Base-by-base conservation (phyloP, 37 sponge, comb jelly and placozoan genomes). In the Aplysina aerophoba region DNA sequence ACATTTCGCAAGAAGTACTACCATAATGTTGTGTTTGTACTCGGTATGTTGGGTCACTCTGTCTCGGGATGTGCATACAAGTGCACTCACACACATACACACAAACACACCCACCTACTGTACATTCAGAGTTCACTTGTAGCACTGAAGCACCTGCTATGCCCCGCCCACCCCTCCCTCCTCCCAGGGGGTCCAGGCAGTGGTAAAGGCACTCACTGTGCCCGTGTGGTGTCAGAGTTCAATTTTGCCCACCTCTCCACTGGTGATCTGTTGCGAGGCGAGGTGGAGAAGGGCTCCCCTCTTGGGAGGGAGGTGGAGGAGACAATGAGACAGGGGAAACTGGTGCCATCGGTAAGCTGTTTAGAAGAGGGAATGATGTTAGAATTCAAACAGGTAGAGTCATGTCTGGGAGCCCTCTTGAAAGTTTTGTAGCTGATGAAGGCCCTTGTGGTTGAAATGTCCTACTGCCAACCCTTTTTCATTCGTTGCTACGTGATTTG, bases 121-220 rank as follows among this genome's bases (percentile, higher is more conserved):
- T n/a, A n/a, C n/a, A n/a, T n/a, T n/a, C n/a, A n/a, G n/a, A n/a
- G n/a, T n/a, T n/a, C 50, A 44, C 50, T 11, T 8, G 50, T 11
- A 44, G 3, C 8, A 8, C 50, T 44, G 50, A 44, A 44, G 50
- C 8, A 11, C 50, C 50, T 8, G 6, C 50, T 44, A 11, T 8
- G 6, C 50, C 50, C 8, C 50, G 6, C 50, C 50, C 50, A 3
- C 50, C 50, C 50, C 50, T 8, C 50, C 50, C 50, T 8, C 50
- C 50, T 8, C 50, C 50, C 66, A 92, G 95, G 95, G 66, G 96
- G 96, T 50, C 96, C 96, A 15, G 96, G 96, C 0, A 84, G 89
- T 86, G 96, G 96, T 24, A 96, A 96, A 85, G 94, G 96, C 0
- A 96, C 96, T 4, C 91, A 91, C 60, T 96, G 96, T 81, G 80